Conservation (phyloP, 2,888 invertebrate genomes). For the Erebia palarica region DNA sequence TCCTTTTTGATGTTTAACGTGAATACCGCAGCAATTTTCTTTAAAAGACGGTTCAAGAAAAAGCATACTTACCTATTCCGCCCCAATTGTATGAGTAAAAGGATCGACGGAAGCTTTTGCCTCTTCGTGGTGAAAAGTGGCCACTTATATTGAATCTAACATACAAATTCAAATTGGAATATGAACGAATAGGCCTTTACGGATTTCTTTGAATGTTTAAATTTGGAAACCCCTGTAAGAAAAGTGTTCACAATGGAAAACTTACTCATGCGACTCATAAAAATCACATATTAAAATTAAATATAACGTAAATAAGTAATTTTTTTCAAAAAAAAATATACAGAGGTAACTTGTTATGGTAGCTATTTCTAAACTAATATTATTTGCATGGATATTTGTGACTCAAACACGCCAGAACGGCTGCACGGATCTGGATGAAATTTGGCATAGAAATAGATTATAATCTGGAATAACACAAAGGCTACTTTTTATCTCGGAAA, state of each 20-base stretch:
- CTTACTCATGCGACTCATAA: too few relatives aligned
- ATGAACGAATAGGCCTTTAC: conserved; percentile 15
- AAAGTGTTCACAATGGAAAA: neutral
- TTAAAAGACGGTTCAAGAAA: conserved; percentile 41
- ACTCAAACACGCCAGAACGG: too few relatives aligned
- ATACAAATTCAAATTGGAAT: conserved; percentile 25
- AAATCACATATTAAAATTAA: too few relatives aligned
- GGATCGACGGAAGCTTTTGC: conserved; percentile 57
- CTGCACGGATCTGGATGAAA: too few relatives aligned
- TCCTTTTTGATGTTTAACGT: conserved; percentile 25
- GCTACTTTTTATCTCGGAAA: too few relatives aligned
- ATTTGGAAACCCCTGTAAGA: neutral
- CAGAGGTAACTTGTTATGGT: too few relatives aligned
- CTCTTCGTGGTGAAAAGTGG: conserved; percentile 54
- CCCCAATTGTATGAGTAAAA: conserved; percentile 50
- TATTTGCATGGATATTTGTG: too few relatives aligned
- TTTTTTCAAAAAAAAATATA: too few relatives aligned
- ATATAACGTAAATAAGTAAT: too few relatives aligned
- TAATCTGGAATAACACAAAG: too few relatives aligned
- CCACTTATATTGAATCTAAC: conserved; percentile 52
- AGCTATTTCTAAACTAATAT: too few relatives aligned
- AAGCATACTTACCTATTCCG: conserved; percentile 53
- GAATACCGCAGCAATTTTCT: conserved; percentile 38
- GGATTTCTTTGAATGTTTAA: conserved; percentile 9
- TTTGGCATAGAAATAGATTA: too few relatives aligned